Percentiles rank a stretch among this genome's conserved stretches.
Evolutionary conservation across 2,797 vertebrate genomes (phyloP).

Genomic region (Manis pentadactyla): DNA sequence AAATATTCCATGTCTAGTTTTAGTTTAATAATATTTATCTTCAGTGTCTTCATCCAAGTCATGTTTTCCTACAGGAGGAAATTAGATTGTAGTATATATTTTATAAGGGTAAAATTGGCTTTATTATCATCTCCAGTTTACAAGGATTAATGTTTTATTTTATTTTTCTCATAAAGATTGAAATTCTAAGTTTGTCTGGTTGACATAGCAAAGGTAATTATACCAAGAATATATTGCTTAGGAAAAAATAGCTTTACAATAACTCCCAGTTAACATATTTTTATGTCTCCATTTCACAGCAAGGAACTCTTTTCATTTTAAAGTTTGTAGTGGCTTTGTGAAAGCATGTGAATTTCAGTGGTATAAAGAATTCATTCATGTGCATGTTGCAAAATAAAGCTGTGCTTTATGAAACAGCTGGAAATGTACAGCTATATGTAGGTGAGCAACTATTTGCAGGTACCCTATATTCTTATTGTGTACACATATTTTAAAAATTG

Average conservation of each 20-base stretch:
- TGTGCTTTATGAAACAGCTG: neutral
- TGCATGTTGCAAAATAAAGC: conserved; percentile 39
- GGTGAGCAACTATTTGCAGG: neutral
- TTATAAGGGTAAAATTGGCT: conserved; percentile 55
- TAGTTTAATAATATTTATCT: conserved; percentile 59
- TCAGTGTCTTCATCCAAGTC: neutral
- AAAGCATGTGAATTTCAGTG: conserved; percentile 6
- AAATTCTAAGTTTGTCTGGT: conserved; percentile 50
- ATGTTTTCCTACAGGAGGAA: conserved; percentile 40
- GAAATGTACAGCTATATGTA: neutral
- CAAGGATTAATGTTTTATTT: conserved; percentile 62
- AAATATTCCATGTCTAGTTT: neutral
- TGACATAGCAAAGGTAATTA: conserved; percentile 66
- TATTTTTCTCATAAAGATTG: conserved; percentile 66
- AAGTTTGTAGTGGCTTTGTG: neutral
- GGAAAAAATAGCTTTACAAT: conserved; percentile 45
- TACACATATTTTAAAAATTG: conserved; percentile 19
- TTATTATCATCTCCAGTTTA: conserved; percentile 58
- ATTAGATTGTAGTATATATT: conserved; percentile 64
- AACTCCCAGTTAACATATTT: conserved; percentile 63
- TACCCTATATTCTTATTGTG: neutral
- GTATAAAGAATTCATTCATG: neutral
- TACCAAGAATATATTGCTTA: conserved; percentile 64
- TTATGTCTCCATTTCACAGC: conserved; percentile 41
- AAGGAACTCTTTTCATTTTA: conserved; percentile 45